Conservation (phyloP, 2,113 vertebrate genomes). For the human (Homo sapiens) region GRCh38 chr7:101588501-101589000, state of each 20-base stretch:
- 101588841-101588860: background rate
- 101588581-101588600: background rate
- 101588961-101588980: constrained; percentile 62
- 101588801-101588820: background rate
- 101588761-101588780: background rate
- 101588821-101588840: background rate
- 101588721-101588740: background rate
- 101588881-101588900: constrained; percentile 26
- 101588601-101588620: background rate
- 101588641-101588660: background rate
- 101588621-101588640: background rate
- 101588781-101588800: background rate
- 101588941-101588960: background rate
- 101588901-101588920: constrained; percentile 40
- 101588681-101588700: background rate
- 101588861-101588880: background rate
- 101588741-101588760: background rate
- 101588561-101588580: background rate
- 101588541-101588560: constrained; percentile 18
- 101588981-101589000: constrained; percentile 64
- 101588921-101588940: constrained; percentile 52
- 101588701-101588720: rapidly evolving
- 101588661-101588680: background rate
- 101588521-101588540: background rate
- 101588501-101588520: background rate